A percentile compares a stretch with the other conserved stretches of the same genome.
phyloP scores from a whole-genome alignment of 2,888 invertebrate genomes.

The Xestia sexstrigata region DNA sequence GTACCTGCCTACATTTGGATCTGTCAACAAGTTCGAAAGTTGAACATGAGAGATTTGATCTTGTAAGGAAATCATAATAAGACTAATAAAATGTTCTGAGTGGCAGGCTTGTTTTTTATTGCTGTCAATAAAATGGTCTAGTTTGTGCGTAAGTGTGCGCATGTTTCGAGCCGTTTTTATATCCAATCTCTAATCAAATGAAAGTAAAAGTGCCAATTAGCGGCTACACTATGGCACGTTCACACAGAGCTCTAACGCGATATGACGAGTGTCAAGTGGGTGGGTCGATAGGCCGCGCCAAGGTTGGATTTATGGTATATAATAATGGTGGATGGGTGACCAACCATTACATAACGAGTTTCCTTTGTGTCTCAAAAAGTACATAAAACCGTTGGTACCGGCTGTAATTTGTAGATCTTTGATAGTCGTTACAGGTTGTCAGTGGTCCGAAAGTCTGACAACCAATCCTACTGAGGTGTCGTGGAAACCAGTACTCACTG shows the following conservation, averaged over 20 bases:
- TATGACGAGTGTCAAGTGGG: background rate
- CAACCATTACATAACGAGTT: too few species aligned
- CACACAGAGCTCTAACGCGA: background rate
- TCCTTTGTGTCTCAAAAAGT: too few species aligned
- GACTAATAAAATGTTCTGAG: slow-evolving; percentile 16
- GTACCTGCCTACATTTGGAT: slow-evolving; percentile 33
- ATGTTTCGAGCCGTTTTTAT: background rate
- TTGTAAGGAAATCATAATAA: slow-evolving; percentile 30
- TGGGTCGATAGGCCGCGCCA: too few species aligned
- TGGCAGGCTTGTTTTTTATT: slow-evolving; percentile 3
- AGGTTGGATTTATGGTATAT: too few species aligned
- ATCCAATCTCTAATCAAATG: background rate
- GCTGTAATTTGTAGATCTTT: too few species aligned
- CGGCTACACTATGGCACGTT: background rate
- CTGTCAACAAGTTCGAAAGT: slow-evolving; percentile 49
- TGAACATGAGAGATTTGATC: slow-evolving; percentile 20
- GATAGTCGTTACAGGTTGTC: too few species aligned
- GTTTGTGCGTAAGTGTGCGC: background rate
- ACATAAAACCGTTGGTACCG: too few species aligned
- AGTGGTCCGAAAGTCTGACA: too few species aligned
- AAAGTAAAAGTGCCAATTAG: slow-evolving; percentile 7
- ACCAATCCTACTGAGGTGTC: too few species aligned
- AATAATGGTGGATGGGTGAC: too few species aligned
- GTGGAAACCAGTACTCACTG: too few species aligned
- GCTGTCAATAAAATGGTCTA: slow-evolving; percentile 16